Conservation (phyloP, 2,888 invertebrate genomes). For the Eledone cirrhosa region DNA sequence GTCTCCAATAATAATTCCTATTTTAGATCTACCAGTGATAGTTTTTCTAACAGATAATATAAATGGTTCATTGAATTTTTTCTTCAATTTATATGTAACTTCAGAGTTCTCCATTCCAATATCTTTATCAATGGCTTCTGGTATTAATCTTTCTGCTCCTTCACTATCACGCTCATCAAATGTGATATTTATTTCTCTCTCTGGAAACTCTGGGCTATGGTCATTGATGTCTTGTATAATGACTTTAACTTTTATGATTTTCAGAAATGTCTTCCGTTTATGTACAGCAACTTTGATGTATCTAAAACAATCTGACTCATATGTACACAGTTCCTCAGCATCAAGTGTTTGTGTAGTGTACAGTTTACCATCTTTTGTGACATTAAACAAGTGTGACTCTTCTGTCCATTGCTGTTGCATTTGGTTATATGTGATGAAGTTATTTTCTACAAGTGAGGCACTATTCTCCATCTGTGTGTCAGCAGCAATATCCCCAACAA, state of each 20-base stretch:
- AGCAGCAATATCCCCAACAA: too few relatives aligned
- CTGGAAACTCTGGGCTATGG: background rate
- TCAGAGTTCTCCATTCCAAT: slow-evolving; percentile 9
- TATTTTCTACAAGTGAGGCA: too few relatives aligned
- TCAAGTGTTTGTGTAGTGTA: slow-evolving; percentile 5
- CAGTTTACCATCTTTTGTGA: too few relatives aligned
- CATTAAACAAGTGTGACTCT: too few relatives aligned
- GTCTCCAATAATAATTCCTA: background rate
- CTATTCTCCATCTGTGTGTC: too few relatives aligned
- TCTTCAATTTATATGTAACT: background rate
- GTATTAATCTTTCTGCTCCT: background rate
- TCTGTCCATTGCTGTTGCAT: too few relatives aligned
- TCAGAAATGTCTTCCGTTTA: slow-evolving; percentile 1
- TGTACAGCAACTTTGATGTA: slow-evolving; percentile 8
- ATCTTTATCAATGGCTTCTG: slow-evolving; percentile 1
- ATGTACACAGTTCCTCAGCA: slow-evolving; percentile 4
- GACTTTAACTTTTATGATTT: background rate
- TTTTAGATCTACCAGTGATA: background rate
- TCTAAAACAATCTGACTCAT: background rate
- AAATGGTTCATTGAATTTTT: slow-evolving; percentile 17
- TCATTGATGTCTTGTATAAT: slow-evolving; percentile 10
- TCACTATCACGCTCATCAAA: background rate
- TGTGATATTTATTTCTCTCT: background rate
- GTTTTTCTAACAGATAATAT: background rate
- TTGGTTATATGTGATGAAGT: too few relatives aligned